These are phyloP conservation scores for Dryocosmus kuriphilus DNA, from an alignment of 2,888 invertebrate genomes.

Conservation along the genomic window DNA sequence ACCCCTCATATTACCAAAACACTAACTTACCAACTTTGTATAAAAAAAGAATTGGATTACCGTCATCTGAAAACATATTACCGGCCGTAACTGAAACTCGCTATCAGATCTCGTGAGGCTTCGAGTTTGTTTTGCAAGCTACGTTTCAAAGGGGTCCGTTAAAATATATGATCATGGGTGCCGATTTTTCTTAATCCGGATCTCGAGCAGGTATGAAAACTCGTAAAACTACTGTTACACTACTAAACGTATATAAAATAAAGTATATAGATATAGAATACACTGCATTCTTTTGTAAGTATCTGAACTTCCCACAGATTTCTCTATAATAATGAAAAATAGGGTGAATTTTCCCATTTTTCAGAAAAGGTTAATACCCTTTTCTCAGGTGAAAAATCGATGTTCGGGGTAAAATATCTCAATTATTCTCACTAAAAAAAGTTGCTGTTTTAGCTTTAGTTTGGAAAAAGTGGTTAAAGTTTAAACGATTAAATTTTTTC, in stretches of 20 bases:
- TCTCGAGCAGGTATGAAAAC: slow-evolving; percentile 9
- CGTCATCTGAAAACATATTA: slow-evolving; percentile 32
- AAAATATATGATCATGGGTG: slow-evolving; percentile 33
- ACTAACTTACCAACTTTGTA: slow-evolving; percentile 36
- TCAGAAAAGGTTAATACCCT: background rate
- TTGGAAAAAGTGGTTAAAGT: too few species aligned
- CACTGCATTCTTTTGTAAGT: too few species aligned
- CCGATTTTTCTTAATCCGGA: slow-evolving; percentile 40
- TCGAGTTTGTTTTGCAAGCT: slow-evolving; percentile 30
- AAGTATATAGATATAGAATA: background rate
- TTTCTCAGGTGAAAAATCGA: background rate
- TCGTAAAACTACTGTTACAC: slow-evolving; percentile 1
- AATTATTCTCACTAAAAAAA: background rate
- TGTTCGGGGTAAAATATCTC: background rate
- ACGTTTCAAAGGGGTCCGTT: slow-evolving; percentile 24
- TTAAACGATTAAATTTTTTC: too few species aligned
- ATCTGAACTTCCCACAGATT: background rate
- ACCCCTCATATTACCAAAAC: slow-evolving; percentile 24
- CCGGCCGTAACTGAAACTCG: slow-evolving; percentile 32
- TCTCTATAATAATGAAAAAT: background rate
- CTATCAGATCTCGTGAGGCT: slow-evolving; percentile 35
- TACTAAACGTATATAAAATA: background rate
- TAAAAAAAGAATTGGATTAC: slow-evolving; percentile 33
- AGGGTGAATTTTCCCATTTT: background rate
- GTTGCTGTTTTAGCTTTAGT: too few species aligned